A percentile compares a stretch with the other conserved stretches of the same genome.
phyloP scores from a whole-genome alignment of 2,888 invertebrate species.

The Theretra japonica region DNA sequence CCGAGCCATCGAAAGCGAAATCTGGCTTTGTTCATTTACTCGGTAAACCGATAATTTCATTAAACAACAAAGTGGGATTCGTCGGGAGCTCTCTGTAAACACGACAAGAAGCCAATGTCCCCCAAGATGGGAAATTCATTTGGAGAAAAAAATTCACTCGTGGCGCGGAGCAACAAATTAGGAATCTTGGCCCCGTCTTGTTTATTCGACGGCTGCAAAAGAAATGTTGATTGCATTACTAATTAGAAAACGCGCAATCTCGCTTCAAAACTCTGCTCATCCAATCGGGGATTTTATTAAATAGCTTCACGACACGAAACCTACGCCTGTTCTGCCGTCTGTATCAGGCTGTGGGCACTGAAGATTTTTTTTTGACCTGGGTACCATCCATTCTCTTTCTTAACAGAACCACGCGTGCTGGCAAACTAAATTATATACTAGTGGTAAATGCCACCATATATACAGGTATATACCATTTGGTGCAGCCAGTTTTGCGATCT shows the following conservation, averaged over 20 bases:
- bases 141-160: constrained; percentile 77
- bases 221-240: constrained; percentile 47
- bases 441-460: no score
- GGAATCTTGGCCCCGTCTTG: constrained; percentile 55
- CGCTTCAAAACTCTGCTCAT: neutral
- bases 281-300: neutral
- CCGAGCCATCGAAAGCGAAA: constrained; percentile 75
- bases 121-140: constrained; percentile 82
- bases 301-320: neutral
- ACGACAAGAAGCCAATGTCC: constrained; percentile 84
- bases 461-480: no score
- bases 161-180: constrained; percentile 67
- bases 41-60: constrained; percentile 85
- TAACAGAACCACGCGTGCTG: no score
- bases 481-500: no score
- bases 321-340: neutral
- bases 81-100: constrained; percentile 75
- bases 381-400: no score
- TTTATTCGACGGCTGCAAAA: constrained; percentile 51
- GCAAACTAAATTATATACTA: no score
- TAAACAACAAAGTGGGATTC: constrained; percentile 84
- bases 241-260: constrained; percentile 38
- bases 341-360: no score
- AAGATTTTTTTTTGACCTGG: no score
- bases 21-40: constrained; percentile 85